Evolutionary conservation across 2,888 invertebrate genomes (phyloP).

Genomic region (Nomada goodeniana): DNA sequence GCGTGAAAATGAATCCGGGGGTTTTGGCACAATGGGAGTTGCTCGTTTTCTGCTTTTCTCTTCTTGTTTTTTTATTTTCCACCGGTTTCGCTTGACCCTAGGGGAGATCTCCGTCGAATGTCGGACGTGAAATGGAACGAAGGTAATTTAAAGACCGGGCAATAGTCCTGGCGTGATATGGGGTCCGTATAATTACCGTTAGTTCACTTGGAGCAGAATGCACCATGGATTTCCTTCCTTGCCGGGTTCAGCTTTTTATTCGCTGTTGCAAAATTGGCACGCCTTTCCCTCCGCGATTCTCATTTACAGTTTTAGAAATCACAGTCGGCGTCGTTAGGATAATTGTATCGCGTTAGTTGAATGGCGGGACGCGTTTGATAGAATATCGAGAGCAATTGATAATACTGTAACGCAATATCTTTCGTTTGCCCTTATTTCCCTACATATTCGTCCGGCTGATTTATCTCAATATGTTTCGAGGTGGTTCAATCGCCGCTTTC

Average conservation of each 20-base stretch:
- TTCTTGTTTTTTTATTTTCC: slow-evolving; percentile 15
- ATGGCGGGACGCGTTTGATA: too few relatives aligned
- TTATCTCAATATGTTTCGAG: too few relatives aligned
- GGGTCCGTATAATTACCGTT: slow-evolving; percentile 50
- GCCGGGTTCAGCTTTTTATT: neutral
- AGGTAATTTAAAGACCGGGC: slow-evolving; percentile 35
- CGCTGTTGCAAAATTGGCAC: neutral
- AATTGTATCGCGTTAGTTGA: neutral
- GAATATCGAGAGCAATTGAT: too few relatives aligned
- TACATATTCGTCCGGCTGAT: too few relatives aligned
- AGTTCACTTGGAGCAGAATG: slow-evolving; percentile 25
- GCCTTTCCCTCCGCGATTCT: too few relatives aligned
- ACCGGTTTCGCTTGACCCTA: slow-evolving; percentile 9
- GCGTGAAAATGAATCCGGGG: slow-evolving; percentile 14
- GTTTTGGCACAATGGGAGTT: slow-evolving; percentile 21
- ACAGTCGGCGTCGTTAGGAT: neutral
- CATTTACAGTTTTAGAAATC: neutral
- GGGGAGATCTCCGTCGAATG: slow-evolving; percentile 12
- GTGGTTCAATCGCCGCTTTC: too few relatives aligned
- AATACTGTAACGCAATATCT: too few relatives aligned
- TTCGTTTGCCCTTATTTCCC: too few relatives aligned
- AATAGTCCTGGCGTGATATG: slow-evolving; percentile 24
- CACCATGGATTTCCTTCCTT: neutral
- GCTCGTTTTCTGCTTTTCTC: slow-evolving; percentile 1
- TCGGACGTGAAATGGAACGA: slow-evolving; percentile 3